These are phyloP conservation scores for Chelidonichthys spinosus DNA, from an alignment of 2,797 vertebrate species.

Conservation along the genomic window DNA sequence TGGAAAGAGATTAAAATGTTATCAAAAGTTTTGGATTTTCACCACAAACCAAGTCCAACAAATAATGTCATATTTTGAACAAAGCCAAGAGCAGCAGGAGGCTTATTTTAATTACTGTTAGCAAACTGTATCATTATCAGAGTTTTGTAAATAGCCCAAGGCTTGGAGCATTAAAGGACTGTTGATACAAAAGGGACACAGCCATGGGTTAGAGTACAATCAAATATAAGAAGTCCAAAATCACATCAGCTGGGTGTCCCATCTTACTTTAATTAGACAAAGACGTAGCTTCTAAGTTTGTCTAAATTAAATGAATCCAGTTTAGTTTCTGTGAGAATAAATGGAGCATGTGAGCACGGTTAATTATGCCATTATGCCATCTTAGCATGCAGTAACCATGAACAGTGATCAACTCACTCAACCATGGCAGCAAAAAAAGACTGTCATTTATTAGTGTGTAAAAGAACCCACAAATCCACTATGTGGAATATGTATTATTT, in stretches of 20 bases:
- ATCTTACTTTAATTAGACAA: conserved; percentile 14
- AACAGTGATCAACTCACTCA: neutral
- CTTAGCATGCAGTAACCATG: neutral
- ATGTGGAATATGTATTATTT: neutral
- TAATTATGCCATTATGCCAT: neutral
- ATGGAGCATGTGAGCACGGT: neutral
- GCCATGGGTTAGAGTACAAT: neutral
- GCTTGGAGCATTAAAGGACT: conserved; percentile 20
- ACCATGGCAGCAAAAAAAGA: neutral
- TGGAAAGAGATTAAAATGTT: conserved; percentile 18
- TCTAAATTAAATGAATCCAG: neutral
- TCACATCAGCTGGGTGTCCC: conserved; percentile 5
- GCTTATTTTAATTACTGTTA: conserved; percentile 26
- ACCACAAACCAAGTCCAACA: conserved; percentile 19
- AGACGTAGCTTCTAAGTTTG: neutral
- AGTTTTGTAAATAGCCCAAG: conserved; percentile 2
- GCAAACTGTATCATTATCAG: neutral
- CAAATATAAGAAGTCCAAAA: conserved; percentile 12
- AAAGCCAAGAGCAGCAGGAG: conserved; percentile 28
- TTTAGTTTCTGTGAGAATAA: neutral
- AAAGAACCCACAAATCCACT: neutral
- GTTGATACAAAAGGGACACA: conserved; percentile 11
- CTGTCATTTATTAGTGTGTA: neutral
- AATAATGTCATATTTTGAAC: conserved; percentile 1
- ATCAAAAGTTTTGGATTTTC: conserved; percentile 18